Conservation (phyloP, 2,113 vertebrate species). For the Machaerirhynchus nigripectus region DNA sequence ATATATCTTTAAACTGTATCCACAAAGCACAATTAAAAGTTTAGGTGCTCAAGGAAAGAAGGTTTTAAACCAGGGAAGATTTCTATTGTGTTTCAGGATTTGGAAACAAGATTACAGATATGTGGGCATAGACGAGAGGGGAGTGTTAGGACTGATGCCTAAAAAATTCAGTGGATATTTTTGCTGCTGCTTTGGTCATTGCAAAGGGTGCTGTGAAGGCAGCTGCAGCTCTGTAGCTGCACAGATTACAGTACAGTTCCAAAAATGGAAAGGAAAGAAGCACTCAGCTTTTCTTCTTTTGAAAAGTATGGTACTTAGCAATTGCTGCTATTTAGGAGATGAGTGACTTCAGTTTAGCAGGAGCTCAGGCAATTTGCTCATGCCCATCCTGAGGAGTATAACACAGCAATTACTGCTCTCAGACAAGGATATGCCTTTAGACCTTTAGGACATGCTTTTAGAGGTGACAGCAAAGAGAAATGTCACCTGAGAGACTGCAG, state of each 20-base stretch:
- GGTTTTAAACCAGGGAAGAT: neutral
- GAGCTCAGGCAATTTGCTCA: neutral
- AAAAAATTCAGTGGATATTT: neutral
- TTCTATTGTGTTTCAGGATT: conserved; percentile 4
- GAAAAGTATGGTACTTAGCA: conserved; percentile 18
- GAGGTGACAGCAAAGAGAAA: neutral
- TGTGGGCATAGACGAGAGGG: neutral
- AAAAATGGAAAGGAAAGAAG: conserved; percentile 52
- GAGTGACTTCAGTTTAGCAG: neutral
- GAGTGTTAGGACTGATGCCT: neutral
- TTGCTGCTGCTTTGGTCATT: neutral
- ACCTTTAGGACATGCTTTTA: neutral
- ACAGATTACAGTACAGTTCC: conserved; percentile 7
- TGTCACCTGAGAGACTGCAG: neutral
- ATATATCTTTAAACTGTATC: neutral
- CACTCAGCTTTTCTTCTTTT: conserved; percentile 23
- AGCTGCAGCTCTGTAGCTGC: conserved; percentile 21
- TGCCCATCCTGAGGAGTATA: neutral
- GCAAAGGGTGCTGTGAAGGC: neutral
- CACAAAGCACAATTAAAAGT: neutral
- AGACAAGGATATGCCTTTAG: neutral
- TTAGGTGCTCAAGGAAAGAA: neutral
- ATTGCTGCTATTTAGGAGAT: conserved; percentile 22
- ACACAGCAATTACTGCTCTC: neutral
- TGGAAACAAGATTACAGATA: neutral